Conservation (phyloP, 2,888 invertebrate genomes). For the Nephrotoma guestfalica region DNA sequence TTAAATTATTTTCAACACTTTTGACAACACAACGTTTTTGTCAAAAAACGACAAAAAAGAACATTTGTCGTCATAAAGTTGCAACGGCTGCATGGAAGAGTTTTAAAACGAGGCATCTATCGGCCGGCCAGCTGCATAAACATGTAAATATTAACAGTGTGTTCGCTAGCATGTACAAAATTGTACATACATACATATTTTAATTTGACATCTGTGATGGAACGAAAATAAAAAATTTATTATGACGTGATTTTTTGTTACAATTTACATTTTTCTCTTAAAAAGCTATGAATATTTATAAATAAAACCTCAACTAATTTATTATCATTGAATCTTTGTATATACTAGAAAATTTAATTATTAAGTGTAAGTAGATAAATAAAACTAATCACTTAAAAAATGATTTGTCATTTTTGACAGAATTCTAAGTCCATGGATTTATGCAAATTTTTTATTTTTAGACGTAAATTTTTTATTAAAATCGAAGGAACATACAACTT, state of each 20-base stretch:
- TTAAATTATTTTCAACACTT: background rate
- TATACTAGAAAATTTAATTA: background rate
- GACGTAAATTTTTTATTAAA: background rate
- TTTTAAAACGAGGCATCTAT: background rate
- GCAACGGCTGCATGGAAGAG: background rate
- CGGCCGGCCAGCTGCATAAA: background rate
- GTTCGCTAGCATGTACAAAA: background rate
- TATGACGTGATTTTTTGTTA: background rate
- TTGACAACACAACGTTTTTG: conserved; percentile 5
- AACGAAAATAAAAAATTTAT: background rate
- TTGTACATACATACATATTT: background rate
- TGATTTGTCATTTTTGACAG: background rate
- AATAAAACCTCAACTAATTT: background rate
- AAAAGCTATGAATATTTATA: background rate
- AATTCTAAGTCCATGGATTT: background rate
- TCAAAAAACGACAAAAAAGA: background rate
- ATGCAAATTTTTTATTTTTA: background rate
- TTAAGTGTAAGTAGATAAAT: background rate
- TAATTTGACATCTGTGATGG: background rate
- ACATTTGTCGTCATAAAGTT: background rate
- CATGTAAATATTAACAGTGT: background rate
- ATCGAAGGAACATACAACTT: background rate
- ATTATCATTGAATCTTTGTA: background rate
- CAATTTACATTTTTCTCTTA: background rate
- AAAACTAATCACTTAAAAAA: background rate